Percentiles rank a stretch among this genome's conserved stretches.
Evolutionary conservation across 2,113 vertebrate genomes (phyloP).

Genomic region (Hyperopisus bebe): DNA sequence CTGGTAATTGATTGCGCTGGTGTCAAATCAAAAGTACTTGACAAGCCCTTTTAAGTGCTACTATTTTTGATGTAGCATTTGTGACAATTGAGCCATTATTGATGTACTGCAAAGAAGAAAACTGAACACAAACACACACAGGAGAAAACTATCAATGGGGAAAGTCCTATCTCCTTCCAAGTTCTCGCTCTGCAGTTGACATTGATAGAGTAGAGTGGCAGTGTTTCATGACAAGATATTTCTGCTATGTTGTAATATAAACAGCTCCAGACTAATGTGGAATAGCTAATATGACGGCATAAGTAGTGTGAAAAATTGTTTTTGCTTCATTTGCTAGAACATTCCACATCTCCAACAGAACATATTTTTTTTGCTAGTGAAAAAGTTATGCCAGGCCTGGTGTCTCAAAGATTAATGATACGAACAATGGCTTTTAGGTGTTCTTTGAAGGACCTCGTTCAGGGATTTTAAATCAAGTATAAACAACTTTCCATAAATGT

Average conservation of each 20-base stretch:
- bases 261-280: background rate
- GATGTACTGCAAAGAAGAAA: background rate
- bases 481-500: slow-evolving; percentile 8
- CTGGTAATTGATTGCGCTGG: background rate
- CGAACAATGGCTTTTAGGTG: background rate
- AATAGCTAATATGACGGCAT: background rate
- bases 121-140: background rate
- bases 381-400: background rate
- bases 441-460: background rate
- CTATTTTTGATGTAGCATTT: background rate
- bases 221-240: background rate
- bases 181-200: background rate
- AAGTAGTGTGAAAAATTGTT: background rate
- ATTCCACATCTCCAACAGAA: background rate
- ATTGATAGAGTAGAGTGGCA: background rate
- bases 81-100: background rate
- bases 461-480: background rate
- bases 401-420: slow-evolving; percentile 2
- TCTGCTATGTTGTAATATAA: background rate
- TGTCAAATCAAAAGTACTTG: slow-evolving; percentile 2
- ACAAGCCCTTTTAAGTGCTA: background rate
- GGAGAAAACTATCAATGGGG: background rate
- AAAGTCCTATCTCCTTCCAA: background rate
- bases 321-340: background rate
- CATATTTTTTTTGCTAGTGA: background rate